These are phyloP conservation scores for Chiloscyllium plagiosum DNA, from an alignment of 2,113 vertebrate genomes.

Conservation along the genomic window DNA sequence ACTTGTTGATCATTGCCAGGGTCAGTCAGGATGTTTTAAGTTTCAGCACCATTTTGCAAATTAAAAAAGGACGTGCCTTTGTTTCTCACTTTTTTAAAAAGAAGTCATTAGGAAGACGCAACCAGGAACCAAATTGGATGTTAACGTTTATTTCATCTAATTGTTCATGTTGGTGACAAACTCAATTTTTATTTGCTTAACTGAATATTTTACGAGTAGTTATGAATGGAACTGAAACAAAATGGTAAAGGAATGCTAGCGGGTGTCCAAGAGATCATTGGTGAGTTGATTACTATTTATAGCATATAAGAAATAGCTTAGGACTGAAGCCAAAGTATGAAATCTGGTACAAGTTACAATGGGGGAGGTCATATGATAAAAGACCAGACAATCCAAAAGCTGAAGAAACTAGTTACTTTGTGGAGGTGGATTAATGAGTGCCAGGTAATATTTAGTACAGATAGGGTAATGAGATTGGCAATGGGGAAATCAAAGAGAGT, in stretches of 20 bases:
- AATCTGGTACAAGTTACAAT: not conserved
- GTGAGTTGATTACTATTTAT: not conserved
- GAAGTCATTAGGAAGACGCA: not conserved
- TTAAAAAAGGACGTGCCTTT: not conserved
- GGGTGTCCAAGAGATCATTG: not conserved
- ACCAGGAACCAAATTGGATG: not conserved
- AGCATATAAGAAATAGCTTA: not conserved
- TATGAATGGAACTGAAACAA: not conserved
- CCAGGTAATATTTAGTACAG: not conserved
- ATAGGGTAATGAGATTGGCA: not conserved
- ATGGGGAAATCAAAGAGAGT: not conserved
- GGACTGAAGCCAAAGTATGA: not conserved
- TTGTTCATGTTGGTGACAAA: not conserved
- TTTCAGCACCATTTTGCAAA: not conserved
- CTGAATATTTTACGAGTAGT: too few species aligned
- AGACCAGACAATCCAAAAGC: not conserved
- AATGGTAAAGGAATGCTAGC: not conserved
- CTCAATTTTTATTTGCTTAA: not conserved
- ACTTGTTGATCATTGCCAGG: slow-evolving; percentile 96
- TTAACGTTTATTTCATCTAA: not conserved
- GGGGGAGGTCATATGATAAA: not conserved
- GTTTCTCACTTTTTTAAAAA: not conserved
- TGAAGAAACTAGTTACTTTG: not conserved
- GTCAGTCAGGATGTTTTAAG: slow-evolving; percentile 48
- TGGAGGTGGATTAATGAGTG: not conserved